A percentile compares a stretch with the other conserved stretches of the same genome.
Evolutionary conservation across 1,140 invertebrate genomes (phyloP).

Genomic region (Panulirus ornatus): DNA sequence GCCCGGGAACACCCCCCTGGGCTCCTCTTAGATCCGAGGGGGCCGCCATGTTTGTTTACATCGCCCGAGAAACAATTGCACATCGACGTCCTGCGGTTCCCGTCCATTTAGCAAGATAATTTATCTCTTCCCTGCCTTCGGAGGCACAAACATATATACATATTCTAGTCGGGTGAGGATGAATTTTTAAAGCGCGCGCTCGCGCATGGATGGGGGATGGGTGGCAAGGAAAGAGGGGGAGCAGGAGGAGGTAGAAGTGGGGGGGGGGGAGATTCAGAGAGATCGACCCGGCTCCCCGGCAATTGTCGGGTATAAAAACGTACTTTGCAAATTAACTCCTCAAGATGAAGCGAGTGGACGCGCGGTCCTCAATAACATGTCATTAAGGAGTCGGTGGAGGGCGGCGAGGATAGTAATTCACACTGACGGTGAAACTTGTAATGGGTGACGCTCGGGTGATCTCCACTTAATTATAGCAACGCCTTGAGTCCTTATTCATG

Average conservation of each 20-base stretch:
- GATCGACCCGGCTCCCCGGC: too few relatives aligned
- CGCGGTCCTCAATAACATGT: neutral
- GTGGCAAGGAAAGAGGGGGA: neutral
- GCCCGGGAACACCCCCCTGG: neutral
- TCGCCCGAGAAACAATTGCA: slow-evolving; percentile 37
- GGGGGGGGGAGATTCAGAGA: too few relatives aligned
- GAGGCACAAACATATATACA: slow-evolving; percentile 1
- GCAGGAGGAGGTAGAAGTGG: neutral
- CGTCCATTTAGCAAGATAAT: neutral
- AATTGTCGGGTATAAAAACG: neutral
- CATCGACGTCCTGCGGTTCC: slow-evolving; percentile 37
- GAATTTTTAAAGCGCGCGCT: neutral
- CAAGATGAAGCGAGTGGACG: neutral
- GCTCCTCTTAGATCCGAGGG: neutral
- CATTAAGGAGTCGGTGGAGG: neutral
- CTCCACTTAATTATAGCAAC: neutral
- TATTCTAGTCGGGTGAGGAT: neutral
- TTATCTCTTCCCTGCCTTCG: slow-evolving; percentile 4
- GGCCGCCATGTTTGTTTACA: slow-evolving; percentile 30
- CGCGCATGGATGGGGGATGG: too few relatives aligned
- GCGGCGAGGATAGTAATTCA: neutral
- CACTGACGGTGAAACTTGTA: neutral
- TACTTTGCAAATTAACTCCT: neutral
- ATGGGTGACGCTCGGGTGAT: neutral
- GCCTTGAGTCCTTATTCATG: neutral